Evolutionary conservation across 2,113 vertebrate genomes (phyloP).

Genomic region (Sitta europaea): DNA sequence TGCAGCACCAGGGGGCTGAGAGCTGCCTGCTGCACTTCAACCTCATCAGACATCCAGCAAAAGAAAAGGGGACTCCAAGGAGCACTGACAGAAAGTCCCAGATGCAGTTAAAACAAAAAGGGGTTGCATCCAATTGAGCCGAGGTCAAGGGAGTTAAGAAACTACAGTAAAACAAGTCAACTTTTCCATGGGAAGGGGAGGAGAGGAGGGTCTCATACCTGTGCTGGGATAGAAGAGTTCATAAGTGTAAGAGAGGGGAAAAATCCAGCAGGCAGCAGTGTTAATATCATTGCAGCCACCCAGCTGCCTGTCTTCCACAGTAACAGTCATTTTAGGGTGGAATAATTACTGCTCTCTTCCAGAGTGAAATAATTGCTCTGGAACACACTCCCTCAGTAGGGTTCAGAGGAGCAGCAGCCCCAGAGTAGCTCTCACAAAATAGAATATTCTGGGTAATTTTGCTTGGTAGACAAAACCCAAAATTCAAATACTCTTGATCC

Average conservation of each 20-base stretch:
- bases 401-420: background rate
- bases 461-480: background rate
- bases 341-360: background rate
- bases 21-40: background rate
- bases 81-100: background rate
- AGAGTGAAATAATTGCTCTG: background rate
- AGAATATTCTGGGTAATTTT: background rate
- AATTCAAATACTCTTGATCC: background rate
- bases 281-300: background rate
- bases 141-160: background rate
- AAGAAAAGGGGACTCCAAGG: background rate
- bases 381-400: background rate
- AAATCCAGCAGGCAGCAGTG: background rate
- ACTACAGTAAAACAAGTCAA: rapidly evolving
- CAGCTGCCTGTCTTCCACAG: background rate
- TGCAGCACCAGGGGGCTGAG: background rate
- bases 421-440: background rate
- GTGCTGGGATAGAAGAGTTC: background rate
- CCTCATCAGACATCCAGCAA: rapidly evolving
- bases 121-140: background rate
- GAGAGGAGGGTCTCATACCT: rapidly evolving
- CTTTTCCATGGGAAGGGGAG: background rate
- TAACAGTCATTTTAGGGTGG: background rate
- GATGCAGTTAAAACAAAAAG: background rate
- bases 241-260: rapidly evolving